Evolutionary conservation across 2,888 invertebrate genomes (phyloP).

Genomic region (Eupithecia centaureata): DNA sequence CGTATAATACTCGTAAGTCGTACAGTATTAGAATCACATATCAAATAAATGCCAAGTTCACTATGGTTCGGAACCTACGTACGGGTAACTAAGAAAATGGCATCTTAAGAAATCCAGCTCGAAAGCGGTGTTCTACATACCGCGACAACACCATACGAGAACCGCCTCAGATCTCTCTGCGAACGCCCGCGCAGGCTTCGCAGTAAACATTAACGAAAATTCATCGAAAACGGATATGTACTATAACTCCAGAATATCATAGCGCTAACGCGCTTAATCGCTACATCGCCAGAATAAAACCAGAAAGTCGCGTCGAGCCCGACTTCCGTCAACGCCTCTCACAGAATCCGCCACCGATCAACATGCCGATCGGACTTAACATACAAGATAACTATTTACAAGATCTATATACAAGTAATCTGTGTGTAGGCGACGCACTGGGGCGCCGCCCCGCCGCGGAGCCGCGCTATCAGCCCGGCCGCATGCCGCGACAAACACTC

Average conservation of each 20-base stretch:
- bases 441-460: constrained; percentile 63
- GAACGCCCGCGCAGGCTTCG: constrained; percentile 33
- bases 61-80: constrained; percentile 79
- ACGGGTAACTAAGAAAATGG: constrained; percentile 82
- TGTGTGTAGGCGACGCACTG: constrained; percentile 58
- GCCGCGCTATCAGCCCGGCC: constrained; percentile 64
- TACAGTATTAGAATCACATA: constrained; percentile 78
- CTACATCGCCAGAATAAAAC: constrained; percentile 43
- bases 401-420: constrained; percentile 73
- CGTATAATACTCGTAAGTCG: constrained; percentile 77
- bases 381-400: constrained; percentile 74
- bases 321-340: constrained; percentile 41
- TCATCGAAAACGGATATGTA: constrained; percentile 69
- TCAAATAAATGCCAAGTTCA: constrained; percentile 81
- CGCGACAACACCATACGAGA: constrained; percentile 50
- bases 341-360: constrained; percentile 42
- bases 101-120: constrained; percentile 72
- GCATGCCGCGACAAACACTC: constrained; percentile 64
- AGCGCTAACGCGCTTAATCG: constrained; percentile 45
- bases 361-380: constrained; percentile 60
- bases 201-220: constrained; percentile 58
- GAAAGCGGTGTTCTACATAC: constrained; percentile 50
- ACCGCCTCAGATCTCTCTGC: constrained; percentile 54
- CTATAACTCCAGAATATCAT: constrained; percentile 63
- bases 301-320: constrained; percentile 49